These are phyloP conservation scores for Papilio helenus DNA, from an alignment of 1,140 invertebrate species.

Conservation along the genomic window DNA sequence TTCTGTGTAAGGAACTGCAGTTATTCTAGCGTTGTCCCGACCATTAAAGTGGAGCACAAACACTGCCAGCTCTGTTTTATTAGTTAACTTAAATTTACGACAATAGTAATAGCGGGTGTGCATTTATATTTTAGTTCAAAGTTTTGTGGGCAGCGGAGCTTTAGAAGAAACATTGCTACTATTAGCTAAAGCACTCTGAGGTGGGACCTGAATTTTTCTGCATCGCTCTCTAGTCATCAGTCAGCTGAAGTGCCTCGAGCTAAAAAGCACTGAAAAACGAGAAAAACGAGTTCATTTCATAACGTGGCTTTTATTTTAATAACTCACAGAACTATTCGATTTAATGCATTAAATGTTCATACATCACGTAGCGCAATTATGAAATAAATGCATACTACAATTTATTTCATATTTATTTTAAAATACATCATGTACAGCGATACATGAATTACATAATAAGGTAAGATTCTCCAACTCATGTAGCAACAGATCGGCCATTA, in stretches of 20 bases:
- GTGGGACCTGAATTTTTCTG: slow-evolving; percentile 39
- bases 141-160: slow-evolving; percentile 31
- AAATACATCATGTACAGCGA: background rate
- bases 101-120: slow-evolving; percentile 15
- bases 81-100: slow-evolving; percentile 40
- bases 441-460: background rate
- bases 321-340: slow-evolving; percentile 49
- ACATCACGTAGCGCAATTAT: slow-evolving; percentile 8
- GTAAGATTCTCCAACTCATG: no score
- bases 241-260: slow-evolving; percentile 52
- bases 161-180: slow-evolving; percentile 41
- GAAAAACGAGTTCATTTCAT: slow-evolving; percentile 59
- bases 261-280: slow-evolving; percentile 51
- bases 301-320: slow-evolving; percentile 42
- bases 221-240: slow-evolving; percentile 51
- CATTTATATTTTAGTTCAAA: slow-evolving; percentile 36
- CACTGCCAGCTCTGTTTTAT: slow-evolving; percentile 30
- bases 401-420: background rate
- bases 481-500: no score
- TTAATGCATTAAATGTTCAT: slow-evolving; percentile 42
- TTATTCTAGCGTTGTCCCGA: slow-evolving; percentile 31
- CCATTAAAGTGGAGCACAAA: slow-evolving; percentile 36
- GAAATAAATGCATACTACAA: background rate
- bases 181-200: slow-evolving; percentile 31
- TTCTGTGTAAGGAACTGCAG: slow-evolving; percentile 12